Base-by-base conservation (phyloP, 92 coral and sea anemone genomes). In the Umimayanthus chanpuru region DNA sequence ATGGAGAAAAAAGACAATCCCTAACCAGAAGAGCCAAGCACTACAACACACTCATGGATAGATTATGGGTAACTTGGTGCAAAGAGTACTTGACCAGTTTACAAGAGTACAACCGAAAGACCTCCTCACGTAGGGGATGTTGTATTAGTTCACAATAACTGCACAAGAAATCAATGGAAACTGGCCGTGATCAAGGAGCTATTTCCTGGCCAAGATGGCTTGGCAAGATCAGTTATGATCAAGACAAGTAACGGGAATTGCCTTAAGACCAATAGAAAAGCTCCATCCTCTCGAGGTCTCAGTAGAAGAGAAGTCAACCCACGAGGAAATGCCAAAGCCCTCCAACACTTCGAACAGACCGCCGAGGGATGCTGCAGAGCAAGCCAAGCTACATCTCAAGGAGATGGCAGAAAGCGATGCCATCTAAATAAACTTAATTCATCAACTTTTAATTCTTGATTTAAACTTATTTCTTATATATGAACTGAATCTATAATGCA, bases 1-100 rank as follows among this genome's bases (percentile, higher is more conserved):
- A 77, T 77, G 81, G 30, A 77, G 81, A 77, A 77, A 77, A 77
- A 64, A 77, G 81, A 47, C 58, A 77, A 77, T 18, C 58, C 32
- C 64, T 79, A 79, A 79, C 67, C 39, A 79, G 29, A 41, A 76
- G 32, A 76, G 81, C 81, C 30, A 76, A 41, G 58, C 30, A 43
- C 81, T 16, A 20, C 66, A 49, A 78, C 20, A 78, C 65, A 78
- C 65, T 78, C 65, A 78, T 49, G 81, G 65, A 78, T 5, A 78
- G 81, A 44, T 47, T 78, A 47, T 47, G 49, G 81, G 39, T 14
- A 44, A 44, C 65, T 43, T 77, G 58, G 55, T 65, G 64, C 61
- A 74, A 74, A 77, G 81, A 77, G 64, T 77, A 77, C 81, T 44
- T 77, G 47, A 74, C 47, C 47, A 74, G 49, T 74, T 38, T 74